phyloP scores from a whole-genome alignment of 2,113 vertebrate genomes.

The Lethenteron camtschaticum region DNA sequence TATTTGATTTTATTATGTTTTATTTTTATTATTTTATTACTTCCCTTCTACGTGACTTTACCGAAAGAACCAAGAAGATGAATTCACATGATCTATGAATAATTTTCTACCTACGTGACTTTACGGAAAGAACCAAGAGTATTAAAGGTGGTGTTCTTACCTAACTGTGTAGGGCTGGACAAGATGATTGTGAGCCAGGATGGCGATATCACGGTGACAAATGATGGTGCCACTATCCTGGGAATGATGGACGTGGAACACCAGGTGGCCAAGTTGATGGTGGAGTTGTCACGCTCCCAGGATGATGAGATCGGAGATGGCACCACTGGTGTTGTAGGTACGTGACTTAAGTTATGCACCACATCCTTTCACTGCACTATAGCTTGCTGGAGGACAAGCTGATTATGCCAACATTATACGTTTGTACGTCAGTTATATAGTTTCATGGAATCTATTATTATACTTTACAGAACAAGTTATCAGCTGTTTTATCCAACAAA shows the following conservation, averaged over 20 bases:
- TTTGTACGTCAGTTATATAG: not conserved
- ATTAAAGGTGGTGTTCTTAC: not conserved
- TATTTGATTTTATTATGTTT: too few species aligned
- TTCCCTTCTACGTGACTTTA: too few species aligned
- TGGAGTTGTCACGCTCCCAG: constrained; percentile 86
- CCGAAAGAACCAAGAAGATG: too few species aligned
- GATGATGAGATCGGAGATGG: constrained; percentile 98
- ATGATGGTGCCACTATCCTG: constrained; percentile 91
- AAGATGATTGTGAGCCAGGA: constrained; percentile 99
- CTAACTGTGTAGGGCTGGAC: constrained; percentile 47
- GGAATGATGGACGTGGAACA: constrained; percentile 98
- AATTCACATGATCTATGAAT: not conserved
- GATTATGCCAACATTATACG: too few species aligned
- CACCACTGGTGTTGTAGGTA: constrained; percentile 94
- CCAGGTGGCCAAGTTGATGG: constrained; percentile 94
- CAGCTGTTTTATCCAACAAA: too few species aligned
- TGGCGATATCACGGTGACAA: constrained; percentile 90
- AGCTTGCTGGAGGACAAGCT: not conserved
- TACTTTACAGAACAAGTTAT: too few species aligned
- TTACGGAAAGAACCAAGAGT: too few species aligned
- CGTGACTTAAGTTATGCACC: constrained; percentile 10
- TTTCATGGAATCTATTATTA: too few species aligned
- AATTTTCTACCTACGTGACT: too few species aligned
- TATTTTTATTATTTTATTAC: too few species aligned
- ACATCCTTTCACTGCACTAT: rapidly evolving